Evolutionary conservation across 2,113 vertebrate species (phyloP).

Genomic region (Atractosteus spatula): DNA sequence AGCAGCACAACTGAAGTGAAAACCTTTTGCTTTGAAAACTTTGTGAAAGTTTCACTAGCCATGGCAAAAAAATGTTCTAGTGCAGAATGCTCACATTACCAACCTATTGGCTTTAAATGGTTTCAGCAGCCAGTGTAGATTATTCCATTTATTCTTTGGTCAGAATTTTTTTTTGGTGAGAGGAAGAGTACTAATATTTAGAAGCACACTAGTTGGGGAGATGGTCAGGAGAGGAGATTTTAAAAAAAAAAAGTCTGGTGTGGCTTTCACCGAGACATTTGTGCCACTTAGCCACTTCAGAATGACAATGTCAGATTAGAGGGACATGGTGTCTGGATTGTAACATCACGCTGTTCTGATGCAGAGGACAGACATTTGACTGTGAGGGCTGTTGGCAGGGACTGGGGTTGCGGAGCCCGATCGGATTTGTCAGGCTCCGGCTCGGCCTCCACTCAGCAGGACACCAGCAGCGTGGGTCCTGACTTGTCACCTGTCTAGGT

Average conservation of each 20-base stretch:
- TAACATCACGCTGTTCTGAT: conserved; percentile 31
- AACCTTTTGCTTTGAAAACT: too few species aligned
- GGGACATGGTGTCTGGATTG: conserved; percentile 49
- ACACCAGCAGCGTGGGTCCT: conserved; percentile 43
- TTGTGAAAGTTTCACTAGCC: too few species aligned
- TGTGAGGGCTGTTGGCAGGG: conserved; percentile 69
- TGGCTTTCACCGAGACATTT: conserved; percentile 14
- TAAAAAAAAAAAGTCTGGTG: background rate
- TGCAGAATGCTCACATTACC: too few species aligned
- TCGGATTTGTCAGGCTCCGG: conserved; percentile 63
- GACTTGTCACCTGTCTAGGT: conserved; percentile 48
- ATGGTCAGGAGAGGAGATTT: background rate
- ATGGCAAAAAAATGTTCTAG: too few species aligned
- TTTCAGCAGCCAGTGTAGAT: too few species aligned
- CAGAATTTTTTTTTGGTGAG: too few species aligned
- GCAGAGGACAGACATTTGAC: conserved; percentile 59
- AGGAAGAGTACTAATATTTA: background rate
- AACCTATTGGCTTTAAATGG: too few species aligned
- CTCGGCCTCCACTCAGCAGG: conserved; percentile 42
- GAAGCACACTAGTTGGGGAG: background rate
- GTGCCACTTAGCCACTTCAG: conserved; percentile 16
- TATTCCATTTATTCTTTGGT: too few species aligned
- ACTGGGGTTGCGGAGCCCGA: conserved; percentile 58
- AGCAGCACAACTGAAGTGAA: too few species aligned
- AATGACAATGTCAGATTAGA: conserved; percentile 28